Conservation (phyloP, 2,888 invertebrate species). For the Agonopterix arenella region DNA sequence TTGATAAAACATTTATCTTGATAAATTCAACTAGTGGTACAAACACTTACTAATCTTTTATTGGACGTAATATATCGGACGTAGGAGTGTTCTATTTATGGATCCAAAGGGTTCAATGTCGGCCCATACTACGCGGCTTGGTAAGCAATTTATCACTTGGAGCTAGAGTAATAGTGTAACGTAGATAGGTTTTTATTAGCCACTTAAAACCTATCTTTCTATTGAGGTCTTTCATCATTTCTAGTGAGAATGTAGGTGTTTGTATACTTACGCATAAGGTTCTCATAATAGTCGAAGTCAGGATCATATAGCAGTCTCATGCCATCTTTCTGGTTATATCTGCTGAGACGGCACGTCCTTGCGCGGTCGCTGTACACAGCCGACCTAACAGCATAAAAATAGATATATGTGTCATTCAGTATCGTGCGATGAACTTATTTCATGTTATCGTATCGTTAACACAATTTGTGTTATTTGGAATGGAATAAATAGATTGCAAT, state of each 20-base stretch:
- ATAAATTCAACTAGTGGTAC: no score
- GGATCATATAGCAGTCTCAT: constrained; percentile 93
- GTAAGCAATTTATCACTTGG: constrained; percentile 20
- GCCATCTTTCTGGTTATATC: constrained; percentile 91
- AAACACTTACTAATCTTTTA: neutral
- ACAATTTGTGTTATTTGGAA: constrained; percentile 11
- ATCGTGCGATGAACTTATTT: constrained; percentile 29
- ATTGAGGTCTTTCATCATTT: neutral
- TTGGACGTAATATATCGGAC: neutral
- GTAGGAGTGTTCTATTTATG: constrained; percentile 29
- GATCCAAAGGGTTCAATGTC: constrained; percentile 30
- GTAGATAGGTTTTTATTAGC: neutral
- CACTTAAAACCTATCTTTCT: neutral
- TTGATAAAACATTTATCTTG: no score
- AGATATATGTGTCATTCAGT: constrained; percentile 20
- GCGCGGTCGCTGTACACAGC: constrained; percentile 92
- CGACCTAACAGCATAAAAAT: constrained; percentile 69
- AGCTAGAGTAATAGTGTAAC: neutral
- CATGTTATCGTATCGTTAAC: constrained; percentile 11
- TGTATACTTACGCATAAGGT: constrained; percentile 89
- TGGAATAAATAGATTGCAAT: neutral
- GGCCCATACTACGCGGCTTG: constrained; percentile 15
- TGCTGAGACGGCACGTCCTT: constrained; percentile 88
- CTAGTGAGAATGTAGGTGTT: neutral
- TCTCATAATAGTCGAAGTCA: constrained; percentile 95